Evolutionary conservation across 2,888 invertebrate species (phyloP), one percentile per base, ranked within the genome.

Genomic region (Polydrusus cervinus): DNA sequence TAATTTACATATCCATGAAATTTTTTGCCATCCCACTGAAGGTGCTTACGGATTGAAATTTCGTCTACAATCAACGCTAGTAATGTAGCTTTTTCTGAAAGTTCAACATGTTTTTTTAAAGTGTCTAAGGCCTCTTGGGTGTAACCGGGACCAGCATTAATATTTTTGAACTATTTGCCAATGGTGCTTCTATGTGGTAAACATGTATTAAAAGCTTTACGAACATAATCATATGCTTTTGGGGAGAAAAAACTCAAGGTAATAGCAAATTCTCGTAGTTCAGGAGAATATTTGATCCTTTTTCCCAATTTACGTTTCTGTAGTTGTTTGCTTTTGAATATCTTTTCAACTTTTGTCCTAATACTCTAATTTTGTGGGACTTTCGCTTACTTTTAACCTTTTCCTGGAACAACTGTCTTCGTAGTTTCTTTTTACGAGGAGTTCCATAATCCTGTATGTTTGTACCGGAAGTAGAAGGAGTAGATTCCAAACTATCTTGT

Each of bases 21-120:
- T 72, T 79, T 76, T 66, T 79, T 79, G 1, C 83, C 82, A 74
- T 83, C 80, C 81, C 79, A 84, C 71, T 84, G 81, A 10, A 82
- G 13, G 13, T 80, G 45, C 75, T 80, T 75, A 34, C 73, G 67
- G 10, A 81, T 80, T 0, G 81, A 74, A 80, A 84, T 84, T 77
- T 84, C 82, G 74, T 83, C 83, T 8, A 82, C 34, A 8, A 79
- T 70, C 20, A 82, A 60, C 3, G 6, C 30, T 30, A 30, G 3
- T 7, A 30, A 3, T 5, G 30, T 47, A 7, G n/a, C 3, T 14
- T 47, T 47, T 47, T 13, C n/a, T 14, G 47, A n/a, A 6, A 14
- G 3, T 14, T n/a, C 3, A 2, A 47, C 47, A 60, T 71, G 73
- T 14, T 38, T 11, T 71, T 78, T 78, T 20, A 82, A 61, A 43